Conservation (phyloP, 2,888 invertebrate species). For the Diplazon laetatorius region DNA sequence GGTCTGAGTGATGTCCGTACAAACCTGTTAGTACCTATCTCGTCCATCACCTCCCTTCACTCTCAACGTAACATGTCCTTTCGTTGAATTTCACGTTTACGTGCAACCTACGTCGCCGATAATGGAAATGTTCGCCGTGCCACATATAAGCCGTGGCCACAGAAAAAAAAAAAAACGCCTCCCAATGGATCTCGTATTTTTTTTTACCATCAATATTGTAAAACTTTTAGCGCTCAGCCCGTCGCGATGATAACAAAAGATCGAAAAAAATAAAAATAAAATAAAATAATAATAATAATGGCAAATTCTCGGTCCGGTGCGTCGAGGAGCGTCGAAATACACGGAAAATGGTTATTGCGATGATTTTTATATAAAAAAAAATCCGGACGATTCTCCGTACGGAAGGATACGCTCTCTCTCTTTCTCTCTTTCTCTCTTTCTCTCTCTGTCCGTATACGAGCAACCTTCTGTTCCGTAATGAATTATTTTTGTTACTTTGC, state of each 20-base stretch:
- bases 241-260: too few relatives aligned
- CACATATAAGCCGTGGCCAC: too few relatives aligned
- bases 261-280: too few relatives aligned
- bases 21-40: too few relatives aligned
- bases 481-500: constrained; percentile 58
- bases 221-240: constrained; percentile 38
- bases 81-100: too few relatives aligned
- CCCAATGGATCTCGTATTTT: not conserved
- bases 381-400: constrained; percentile 2
- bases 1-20: too few relatives aligned
- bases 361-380: constrained; percentile 46
- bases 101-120: too few relatives aligned
- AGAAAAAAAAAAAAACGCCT: not conserved
- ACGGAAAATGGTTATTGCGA: constrained; percentile 54
- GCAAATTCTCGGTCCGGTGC: not conserved
- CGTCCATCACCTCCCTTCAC: too few relatives aligned
- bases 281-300: constrained; percentile 37
- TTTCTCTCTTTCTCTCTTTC: too few relatives aligned
- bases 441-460: constrained; percentile 19
- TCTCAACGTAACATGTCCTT: too few relatives aligned
- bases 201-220: constrained; percentile 53
- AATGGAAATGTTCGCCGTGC: too few relatives aligned
- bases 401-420: not conserved
- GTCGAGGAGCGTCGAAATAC: constrained; percentile 5
- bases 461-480: constrained; percentile 50